phyloP scores from a whole-genome alignment of 1,140 invertebrate species.

The Pseudomyrmex cubaensis region DNA sequence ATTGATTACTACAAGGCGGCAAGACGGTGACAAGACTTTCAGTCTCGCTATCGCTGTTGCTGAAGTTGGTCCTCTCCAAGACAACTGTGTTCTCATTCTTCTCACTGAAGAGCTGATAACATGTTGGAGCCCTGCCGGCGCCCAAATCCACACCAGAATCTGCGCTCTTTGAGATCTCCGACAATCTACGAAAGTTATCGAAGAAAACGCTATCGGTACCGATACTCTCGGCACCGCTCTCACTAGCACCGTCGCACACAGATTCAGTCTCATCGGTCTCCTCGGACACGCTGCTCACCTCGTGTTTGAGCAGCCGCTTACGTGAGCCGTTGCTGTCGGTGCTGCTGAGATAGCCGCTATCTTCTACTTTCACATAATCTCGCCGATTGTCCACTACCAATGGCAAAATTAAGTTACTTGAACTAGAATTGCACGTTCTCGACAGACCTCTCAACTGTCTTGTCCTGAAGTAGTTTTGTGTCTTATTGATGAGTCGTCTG shows the following conservation, averaged over 20 bases:
- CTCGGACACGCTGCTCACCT: constrained; percentile 86
- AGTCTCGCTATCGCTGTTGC: constrained; percentile 83
- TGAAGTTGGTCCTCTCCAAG: constrained; percentile 71
- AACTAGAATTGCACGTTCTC: constrained; percentile 31
- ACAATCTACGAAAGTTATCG: constrained; percentile 82
- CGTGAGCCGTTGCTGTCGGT: constrained; percentile 88
- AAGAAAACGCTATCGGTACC: constrained; percentile 94
- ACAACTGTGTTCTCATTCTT: constrained; percentile 54
- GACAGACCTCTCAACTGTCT: neutral
- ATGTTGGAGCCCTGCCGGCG: constrained; percentile 50
- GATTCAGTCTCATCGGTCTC: constrained; percentile 91
- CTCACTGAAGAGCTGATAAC: constrained; percentile 52
- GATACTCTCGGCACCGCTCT: constrained; percentile 93
- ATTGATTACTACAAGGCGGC: constrained; percentile 70
- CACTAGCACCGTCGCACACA: constrained; percentile 90
- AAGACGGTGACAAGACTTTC: constrained; percentile 85
- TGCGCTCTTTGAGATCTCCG: constrained; percentile 80
- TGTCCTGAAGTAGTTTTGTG: constrained; percentile 14
- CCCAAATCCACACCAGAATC: constrained; percentile 76
- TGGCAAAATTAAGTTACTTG: neutral
- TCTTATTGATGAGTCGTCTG: neutral
- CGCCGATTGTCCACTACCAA: constrained; percentile 21
- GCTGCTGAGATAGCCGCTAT: constrained; percentile 90
- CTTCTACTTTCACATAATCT: constrained; percentile 75
- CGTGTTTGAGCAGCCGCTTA: constrained; percentile 76